These are phyloP conservation scores for Ophioninae sp. DNA, from an alignment of 2,888 invertebrate species.

Conservation along the genomic window DNA sequence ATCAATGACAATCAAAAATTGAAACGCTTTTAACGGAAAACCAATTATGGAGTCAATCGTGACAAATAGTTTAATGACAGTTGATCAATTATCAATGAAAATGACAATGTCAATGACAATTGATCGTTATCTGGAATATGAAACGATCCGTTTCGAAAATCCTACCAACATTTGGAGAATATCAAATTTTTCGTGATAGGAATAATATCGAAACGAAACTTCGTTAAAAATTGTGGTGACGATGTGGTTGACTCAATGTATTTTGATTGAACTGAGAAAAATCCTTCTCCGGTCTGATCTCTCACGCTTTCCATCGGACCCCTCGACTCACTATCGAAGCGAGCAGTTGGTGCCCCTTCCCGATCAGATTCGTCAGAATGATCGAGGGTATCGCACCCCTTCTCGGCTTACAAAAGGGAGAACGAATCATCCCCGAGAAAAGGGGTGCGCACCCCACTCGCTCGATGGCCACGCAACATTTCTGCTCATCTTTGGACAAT, in stretches of 20 bases:
- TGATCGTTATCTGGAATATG: slow-evolving; percentile 10
- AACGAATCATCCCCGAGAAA: slow-evolving; percentile 53
- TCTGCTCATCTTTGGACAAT: slow-evolving; percentile 37
- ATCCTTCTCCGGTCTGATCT: slow-evolving; percentile 1
- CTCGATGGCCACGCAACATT: slow-evolving; percentile 30
- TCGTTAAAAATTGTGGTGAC: neutral
- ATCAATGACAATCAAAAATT: too few species aligned
- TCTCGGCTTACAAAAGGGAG: slow-evolving; percentile 19
- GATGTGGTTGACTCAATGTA: slow-evolving; percentile 28
- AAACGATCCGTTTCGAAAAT: too few species aligned
- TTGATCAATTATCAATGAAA: too few species aligned
- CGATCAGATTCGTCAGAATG: slow-evolving; percentile 35
- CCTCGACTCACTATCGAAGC: slow-evolving; percentile 6
- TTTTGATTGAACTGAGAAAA: slow-evolving; percentile 31
- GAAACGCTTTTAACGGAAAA: slow-evolving; percentile 48
- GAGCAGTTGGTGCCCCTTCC: slow-evolving; percentile 42
- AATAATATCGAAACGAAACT: neutral
- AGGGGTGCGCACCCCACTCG: slow-evolving; percentile 58
- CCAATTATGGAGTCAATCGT: slow-evolving; percentile 31
- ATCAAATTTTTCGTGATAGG: neutral
- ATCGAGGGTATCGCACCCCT: slow-evolving; percentile 43
- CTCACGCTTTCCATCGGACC: neutral
- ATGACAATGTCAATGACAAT: slow-evolving; percentile 45
- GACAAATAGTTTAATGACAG: slow-evolving; percentile 49
- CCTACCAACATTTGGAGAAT: too few species aligned